A percentile compares a stretch with the other conserved stretches of the same genome.
Conservation (phyloP, 2,113 vertebrate species). For the Galemys pyrenaicus region DNA sequence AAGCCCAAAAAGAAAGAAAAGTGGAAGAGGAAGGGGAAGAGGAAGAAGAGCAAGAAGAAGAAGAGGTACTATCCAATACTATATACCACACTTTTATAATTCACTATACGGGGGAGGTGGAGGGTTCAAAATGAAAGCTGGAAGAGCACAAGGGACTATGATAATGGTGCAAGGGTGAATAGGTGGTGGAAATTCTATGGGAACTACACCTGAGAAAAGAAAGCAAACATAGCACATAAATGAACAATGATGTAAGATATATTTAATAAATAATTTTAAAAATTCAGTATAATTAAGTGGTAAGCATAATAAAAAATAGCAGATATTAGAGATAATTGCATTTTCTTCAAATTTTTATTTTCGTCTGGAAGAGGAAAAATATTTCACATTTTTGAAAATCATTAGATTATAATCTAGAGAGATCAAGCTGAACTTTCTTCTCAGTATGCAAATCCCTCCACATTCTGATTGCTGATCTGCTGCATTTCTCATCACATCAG, state of each 20-base stretch:
- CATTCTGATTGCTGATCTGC: background rate
- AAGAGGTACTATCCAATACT: slow-evolving; percentile 77
- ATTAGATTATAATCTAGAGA: background rate
- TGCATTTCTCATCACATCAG: background rate
- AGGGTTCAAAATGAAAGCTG: too few species aligned
- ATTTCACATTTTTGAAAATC: slow-evolving; percentile 7
- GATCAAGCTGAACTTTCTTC: background rate
- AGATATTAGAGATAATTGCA: background rate
- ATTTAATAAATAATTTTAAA: too few species aligned
- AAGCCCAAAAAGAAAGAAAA: slow-evolving; percentile 75
- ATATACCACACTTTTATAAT: background rate
- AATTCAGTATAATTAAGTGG: background rate
- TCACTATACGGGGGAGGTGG: too few species aligned
- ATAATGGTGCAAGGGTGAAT: too few species aligned
- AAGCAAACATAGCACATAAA: too few species aligned
- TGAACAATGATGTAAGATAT: too few species aligned
- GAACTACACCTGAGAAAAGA: too few species aligned
- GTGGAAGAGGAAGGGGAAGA: slow-evolving; percentile 80
- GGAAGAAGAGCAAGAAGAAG: slow-evolving; percentile 80
- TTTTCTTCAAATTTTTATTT: background rate
- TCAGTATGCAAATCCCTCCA: background rate
- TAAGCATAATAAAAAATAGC: background rate
- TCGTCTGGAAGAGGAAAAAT: background rate
- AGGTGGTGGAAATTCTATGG: too few species aligned
- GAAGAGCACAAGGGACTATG: too few species aligned